Base-by-base conservation (phyloP, 1,140 invertebrate species). In the Steinernema khuongi region DNA sequence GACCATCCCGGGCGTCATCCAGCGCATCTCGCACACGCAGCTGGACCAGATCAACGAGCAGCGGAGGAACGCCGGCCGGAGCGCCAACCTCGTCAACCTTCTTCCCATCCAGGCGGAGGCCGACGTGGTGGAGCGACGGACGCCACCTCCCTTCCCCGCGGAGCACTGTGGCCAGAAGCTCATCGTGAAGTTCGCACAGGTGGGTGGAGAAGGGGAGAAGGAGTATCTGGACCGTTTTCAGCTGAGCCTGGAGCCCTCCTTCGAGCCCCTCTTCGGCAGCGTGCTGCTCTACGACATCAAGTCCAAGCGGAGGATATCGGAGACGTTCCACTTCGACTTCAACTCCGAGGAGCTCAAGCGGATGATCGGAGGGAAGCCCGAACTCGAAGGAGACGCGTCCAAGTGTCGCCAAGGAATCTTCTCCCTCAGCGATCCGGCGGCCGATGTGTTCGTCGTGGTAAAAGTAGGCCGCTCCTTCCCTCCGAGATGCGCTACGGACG, bases 281-380 rank as follows among this genome's bases (percentile, higher is more conserved):
- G 50, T 71, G n/a, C 11, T 73, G 17, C 32, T 84, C 0, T 84
- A 80, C 43, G 84, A 84, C 72, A 68, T 77, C 1, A 71, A 79
- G 31, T 43, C 71, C 11, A 78, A 71, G 30, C 73, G 70, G 41
- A 76, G 75, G 68, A 43, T 84, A 0, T 81, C 83, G 4, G 82
- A 84, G 74, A 79, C 77, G 18, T 83, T 84, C 30, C 74, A 85
- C 67, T 85, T 84, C 44, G 81, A 85, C 71, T 69, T 77, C 31
- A 81, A 81, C 72, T 28, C 72, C 14, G 67, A 70, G 1, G 71
- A 78, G 31, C 33, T 74, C 18, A 36, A 70, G 19, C 36, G 75
- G n/a, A 29, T 79, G 1, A 68, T 78, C 33, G 19, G 73, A 19
- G 72, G 31, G 17, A 69, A 74, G 70, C 17, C 70, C 32, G 70